A percentile compares a stretch with the other conserved stretches of the same genome.
Conservation (phyloP, 1,140 invertebrate species). For the Drosophila busckii region DNA sequence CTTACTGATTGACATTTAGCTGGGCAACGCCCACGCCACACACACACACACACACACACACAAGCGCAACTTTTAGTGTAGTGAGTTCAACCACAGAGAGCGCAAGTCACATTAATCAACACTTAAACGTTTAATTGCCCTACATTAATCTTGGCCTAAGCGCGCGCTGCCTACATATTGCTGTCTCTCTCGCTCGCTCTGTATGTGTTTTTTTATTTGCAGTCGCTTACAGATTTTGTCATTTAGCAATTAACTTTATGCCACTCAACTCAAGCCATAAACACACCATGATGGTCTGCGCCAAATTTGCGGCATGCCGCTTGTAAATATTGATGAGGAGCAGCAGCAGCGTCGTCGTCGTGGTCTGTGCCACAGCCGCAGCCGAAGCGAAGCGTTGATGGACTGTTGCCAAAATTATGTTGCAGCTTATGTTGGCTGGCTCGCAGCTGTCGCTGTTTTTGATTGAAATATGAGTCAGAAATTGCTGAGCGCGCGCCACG, state of each 20-base stretch:
- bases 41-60: too few relatives aligned
- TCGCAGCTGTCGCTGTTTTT: conserved; percentile 71
- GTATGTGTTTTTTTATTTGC: background rate
- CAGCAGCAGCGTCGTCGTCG: conserved; percentile 13
- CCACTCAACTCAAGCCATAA: conserved; percentile 24
- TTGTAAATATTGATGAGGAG: conserved; percentile 72
- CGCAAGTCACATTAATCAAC: conserved; percentile 74
- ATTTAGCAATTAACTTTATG: conserved; percentile 74
- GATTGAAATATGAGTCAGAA: conserved; percentile 71
- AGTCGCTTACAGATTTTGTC: conserved; percentile 58
- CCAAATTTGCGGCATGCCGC: conserved; percentile 68
- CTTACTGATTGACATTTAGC: conserved; percentile 34
- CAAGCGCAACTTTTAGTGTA: too few relatives aligned
- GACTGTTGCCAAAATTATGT: conserved; percentile 74
- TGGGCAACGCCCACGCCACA: conserved; percentile 2
- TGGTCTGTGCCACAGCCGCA: background rate
- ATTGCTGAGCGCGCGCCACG: conserved; percentile 12
- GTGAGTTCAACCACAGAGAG: too few relatives aligned
- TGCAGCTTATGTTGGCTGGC: conserved; percentile 66
- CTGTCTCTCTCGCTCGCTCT: conserved; percentile 5
- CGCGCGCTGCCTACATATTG: conserved; percentile 20
- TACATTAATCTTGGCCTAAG: conserved; percentile 71
- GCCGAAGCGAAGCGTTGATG: conserved; percentile 48
- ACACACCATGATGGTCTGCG: conserved; percentile 35
- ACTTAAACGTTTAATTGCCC: conserved; percentile 76